Base-by-base conservation (phyloP, 2,888 invertebrate genomes). In the Fragum whitleyi region DNA sequence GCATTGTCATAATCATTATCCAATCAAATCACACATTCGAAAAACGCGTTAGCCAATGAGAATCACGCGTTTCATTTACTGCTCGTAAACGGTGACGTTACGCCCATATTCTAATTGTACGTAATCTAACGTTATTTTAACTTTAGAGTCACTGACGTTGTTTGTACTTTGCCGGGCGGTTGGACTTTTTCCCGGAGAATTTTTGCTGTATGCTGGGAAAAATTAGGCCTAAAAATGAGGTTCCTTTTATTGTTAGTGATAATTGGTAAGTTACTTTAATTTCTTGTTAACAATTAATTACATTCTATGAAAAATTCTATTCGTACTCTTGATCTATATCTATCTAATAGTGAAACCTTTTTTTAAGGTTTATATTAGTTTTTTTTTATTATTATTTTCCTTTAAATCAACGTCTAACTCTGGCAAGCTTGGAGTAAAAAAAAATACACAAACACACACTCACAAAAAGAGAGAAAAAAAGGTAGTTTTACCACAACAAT, bases 161-260 rank as follows among this genome's bases (percentile, higher is more conserved):
- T 23, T 62, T 23, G 65, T 11, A 42, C 65, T 65, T 65, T 21
- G 26, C 42, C 65, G 42, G 42, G 42, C 65, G 65, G 65, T n/a
- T 42, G 65, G 65, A 42, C n/a, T 65, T 65, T 65, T 42, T 21
- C 36, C 62, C 57, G 28, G 57, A 23, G 26, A 23, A 28, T 57
- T 57, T 57, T 28, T 57, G 1, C 23, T n/a, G 32, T n/a, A 32
- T 62, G 14, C 32, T 62, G 62, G 32, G 32, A 62, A 32, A 62
- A 62, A 47, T 47, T 47, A 47, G 47, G 21, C 57, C 32, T 28
- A 5, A 42, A 42, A 23, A 65, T 65, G 65, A 65, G 65, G 65
- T 65, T 65, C 39, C 65, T 65, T 14, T 19, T 65, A n/a, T 42
- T 65, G 39, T 26, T 65, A 26, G 65, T 42, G 65, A 32, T 65